These are phyloP conservation scores for Agapetus fuscipes DNA, from an alignment of 2,888 invertebrate species.

Conservation along the genomic window DNA sequence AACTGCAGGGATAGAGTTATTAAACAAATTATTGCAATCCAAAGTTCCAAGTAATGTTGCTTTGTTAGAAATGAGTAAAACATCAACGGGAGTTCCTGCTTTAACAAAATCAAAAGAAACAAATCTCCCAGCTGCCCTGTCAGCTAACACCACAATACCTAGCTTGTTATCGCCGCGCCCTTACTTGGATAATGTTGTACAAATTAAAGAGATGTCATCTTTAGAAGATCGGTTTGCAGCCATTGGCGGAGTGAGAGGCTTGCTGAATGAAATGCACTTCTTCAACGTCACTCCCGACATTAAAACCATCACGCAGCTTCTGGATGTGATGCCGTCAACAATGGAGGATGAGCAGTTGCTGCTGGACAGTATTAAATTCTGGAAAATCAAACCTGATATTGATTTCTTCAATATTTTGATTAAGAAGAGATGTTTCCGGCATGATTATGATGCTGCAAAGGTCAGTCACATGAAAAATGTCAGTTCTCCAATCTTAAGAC, in stretches of 20 bases:
- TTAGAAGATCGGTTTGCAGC: conserved; percentile 62
- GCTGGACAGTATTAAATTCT: conserved; percentile 49
- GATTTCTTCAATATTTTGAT: conserved; percentile 83
- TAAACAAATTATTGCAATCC: too few relatives aligned
- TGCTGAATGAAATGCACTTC: conserved; percentile 62
- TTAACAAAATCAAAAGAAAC: too few relatives aligned
- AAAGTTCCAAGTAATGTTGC: too few relatives aligned
- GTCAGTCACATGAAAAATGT: too few relatives aligned
- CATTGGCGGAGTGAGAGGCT: conserved; percentile 69
- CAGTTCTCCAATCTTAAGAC: too few relatives aligned
- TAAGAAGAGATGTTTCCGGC: conserved; percentile 63
- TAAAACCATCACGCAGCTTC: conserved; percentile 68
- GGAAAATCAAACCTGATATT: conserved; percentile 58
- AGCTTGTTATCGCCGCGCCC: conserved; percentile 55
- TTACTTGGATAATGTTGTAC: conserved; percentile 50
- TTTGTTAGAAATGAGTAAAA: too few relatives aligned
- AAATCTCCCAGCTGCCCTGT: background rate
- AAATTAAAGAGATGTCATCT: conserved; percentile 46
- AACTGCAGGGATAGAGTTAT: background rate
- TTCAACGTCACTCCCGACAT: conserved; percentile 61
- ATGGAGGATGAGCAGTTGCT: conserved; percentile 59
- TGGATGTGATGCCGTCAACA: conserved; percentile 60
- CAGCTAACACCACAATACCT: conserved; percentile 35
- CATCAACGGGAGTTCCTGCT: too few relatives aligned
- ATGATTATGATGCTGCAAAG: conserved; percentile 59